Percentiles rank a stretch among this genome's conserved stretches.
These are phyloP conservation scores for Pogonognathellus flavescens DNA, from an alignment of 1,140 invertebrate genomes.

Conservation along the genomic window DNA sequence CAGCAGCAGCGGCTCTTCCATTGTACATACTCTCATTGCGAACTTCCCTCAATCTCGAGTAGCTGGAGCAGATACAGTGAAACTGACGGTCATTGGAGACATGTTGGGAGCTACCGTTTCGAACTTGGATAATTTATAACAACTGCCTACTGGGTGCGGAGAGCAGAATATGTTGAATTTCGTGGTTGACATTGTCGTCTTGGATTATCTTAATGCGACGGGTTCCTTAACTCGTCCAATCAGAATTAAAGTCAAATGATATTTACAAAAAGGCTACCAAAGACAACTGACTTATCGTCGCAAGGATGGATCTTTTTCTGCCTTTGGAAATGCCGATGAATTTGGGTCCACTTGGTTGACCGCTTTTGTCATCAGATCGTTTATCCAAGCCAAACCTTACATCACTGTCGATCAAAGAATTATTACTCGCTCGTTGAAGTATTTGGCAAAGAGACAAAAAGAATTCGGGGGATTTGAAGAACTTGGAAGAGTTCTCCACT, in stretches of 20 bases:
- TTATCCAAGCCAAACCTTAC: slow-evolving; percentile 83
- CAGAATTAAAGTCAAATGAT: slow-evolving; percentile 79
- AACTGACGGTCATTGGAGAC: slow-evolving; percentile 81
- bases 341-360: slow-evolving; percentile 95
- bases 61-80: slow-evolving; percentile 79
- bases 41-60: slow-evolving; percentile 69
- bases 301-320: slow-evolving; percentile 80
- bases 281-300: slow-evolving; percentile 91
- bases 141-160: slow-evolving; percentile 89
- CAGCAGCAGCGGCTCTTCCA: too few relatives aligned
- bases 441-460: slow-evolving; percentile 46
- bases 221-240: slow-evolving; percentile 88
- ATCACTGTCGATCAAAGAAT: slow-evolving; percentile 84
- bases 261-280: slow-evolving; percentile 90
- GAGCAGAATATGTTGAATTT: slow-evolving; percentile 96
- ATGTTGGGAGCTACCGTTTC: slow-evolving; percentile 82
- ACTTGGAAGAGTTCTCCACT: slow-evolving; percentile 45
- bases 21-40: slow-evolving; percentile 75
- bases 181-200: too few relatives aligned
- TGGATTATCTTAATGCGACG: slow-evolving; percentile 92
- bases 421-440: slow-evolving; percentile 72
- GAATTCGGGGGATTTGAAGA: too few relatives aligned
- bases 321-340: slow-evolving; percentile 85
- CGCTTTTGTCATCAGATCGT: slow-evolving; percentile 90
- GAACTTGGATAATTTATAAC: slow-evolving; percentile 81